These are phyloP conservation scores for Periophthalmodon schlosseri DNA, from an alignment of 2,113 vertebrate species.

Conservation along the genomic window DNA sequence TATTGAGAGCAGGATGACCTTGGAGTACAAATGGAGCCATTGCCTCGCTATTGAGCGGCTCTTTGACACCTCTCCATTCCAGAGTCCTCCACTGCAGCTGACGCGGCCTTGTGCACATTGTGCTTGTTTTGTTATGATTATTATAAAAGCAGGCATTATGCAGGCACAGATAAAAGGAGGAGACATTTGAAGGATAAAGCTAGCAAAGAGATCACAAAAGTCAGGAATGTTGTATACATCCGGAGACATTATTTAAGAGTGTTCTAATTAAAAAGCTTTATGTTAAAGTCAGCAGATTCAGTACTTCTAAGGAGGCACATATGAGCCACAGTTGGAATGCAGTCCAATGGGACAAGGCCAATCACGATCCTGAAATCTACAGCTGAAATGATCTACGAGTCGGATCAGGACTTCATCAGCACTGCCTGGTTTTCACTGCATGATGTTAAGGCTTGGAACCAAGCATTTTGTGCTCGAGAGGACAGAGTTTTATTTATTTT, in stretches of 20 bases:
- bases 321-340: background rate
- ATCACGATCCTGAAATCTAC: background rate
- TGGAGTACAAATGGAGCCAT: constrained; percentile 6
- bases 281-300: constrained; percentile 10
- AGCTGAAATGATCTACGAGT: no score
- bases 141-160: constrained; percentile 18
- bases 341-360: background rate
- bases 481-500: no score
- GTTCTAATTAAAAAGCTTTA: constrained; percentile 14
- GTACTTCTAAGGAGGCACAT: background rate
- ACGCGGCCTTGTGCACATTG: constrained; percentile 17
- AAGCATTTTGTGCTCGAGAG: background rate
- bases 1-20: constrained; percentile 24
- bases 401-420: no score
- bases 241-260: constrained; percentile 23
- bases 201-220: constrained; percentile 13
- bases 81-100: constrained; percentile 5
- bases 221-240: constrained; percentile 15
- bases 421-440: background rate
- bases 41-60: background rate
- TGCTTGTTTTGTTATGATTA: constrained; percentile 14
- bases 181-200: constrained; percentile 19
- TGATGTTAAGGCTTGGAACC: background rate
- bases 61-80: constrained; percentile 17
- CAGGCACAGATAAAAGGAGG: constrained; percentile 8